A percentile compares a stretch with the other conserved stretches of the same genome.
phyloP scores from a whole-genome alignment of 2,797 vertebrate genomes.

The Thalassophryne amazonica region DNA sequence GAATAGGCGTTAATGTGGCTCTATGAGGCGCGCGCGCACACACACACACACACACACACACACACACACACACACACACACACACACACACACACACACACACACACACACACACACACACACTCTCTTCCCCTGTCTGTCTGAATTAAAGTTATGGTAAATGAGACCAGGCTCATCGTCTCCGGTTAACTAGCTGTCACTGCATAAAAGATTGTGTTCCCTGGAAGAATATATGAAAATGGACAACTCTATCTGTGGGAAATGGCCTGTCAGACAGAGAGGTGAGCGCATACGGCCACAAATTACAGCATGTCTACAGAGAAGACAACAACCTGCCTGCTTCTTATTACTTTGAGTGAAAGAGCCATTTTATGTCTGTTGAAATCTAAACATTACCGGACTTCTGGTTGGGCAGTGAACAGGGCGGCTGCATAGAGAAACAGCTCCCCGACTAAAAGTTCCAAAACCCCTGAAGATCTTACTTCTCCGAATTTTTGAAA shows the following conservation, averaged over 20 bases:
- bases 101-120: not conserved
- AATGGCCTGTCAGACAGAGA: constrained; percentile 42
- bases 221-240: constrained; percentile 36
- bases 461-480: no score
- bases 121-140: constrained; percentile 4
- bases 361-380: constrained; percentile 11
- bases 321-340: constrained; percentile 25
- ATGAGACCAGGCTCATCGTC: constrained; percentile 13
- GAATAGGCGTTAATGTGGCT: not conserved
- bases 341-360: constrained; percentile 26
- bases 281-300: constrained; percentile 4
- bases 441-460: no score
- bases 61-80: not conserved
- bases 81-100: not conserved
- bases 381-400: no score
- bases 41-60: not conserved
- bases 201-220: constrained; percentile 37
- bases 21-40: not conserved
- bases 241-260: constrained; percentile 65
- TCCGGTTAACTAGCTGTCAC: constrained; percentile 65
- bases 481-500: no score
- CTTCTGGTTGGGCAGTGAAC: no score
- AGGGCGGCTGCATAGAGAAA: no score
- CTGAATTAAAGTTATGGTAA: constrained; percentile 32
- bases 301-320: constrained; percentile 6